phyloP scores from a whole-genome alignment of 1,140 invertebrate species.

The Drosophila sproati region DNA sequence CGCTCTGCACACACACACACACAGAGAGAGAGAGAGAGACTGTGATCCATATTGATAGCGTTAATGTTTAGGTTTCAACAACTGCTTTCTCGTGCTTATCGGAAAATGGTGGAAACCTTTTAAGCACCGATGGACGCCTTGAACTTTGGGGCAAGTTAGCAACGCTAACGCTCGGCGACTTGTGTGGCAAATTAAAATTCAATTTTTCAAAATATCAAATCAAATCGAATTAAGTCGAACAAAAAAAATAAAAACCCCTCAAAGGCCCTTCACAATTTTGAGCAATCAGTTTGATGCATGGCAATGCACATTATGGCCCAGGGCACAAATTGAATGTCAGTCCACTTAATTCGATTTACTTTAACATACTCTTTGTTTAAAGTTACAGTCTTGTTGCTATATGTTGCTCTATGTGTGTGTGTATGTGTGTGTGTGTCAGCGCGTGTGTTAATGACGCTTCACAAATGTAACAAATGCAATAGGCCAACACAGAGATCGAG shows the following conservation, averaged over 20 bases:
- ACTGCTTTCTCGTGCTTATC: constrained; percentile 69
- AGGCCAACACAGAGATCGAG: not conserved
- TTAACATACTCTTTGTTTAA: constrained; percentile 63
- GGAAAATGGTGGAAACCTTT: constrained; percentile 71
- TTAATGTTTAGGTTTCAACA: constrained; percentile 55
- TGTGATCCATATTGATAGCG: constrained; percentile 20
- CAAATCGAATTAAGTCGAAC: constrained; percentile 35
- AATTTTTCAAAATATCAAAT: constrained; percentile 76
- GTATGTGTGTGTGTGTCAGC: constrained; percentile 33
- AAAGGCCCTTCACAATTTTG: constrained; percentile 11
- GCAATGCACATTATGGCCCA: constrained; percentile 30
- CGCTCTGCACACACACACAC: constrained; percentile 14
- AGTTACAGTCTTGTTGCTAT: constrained; percentile 13
- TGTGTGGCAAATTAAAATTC: constrained; percentile 83
- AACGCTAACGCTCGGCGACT: constrained; percentile 36
- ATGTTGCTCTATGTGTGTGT: constrained; percentile 6
- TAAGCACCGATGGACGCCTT: constrained; percentile 38
- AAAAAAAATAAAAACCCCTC: not conserved
- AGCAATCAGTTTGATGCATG: constrained; percentile 23
- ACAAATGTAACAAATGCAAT: constrained; percentile 40
- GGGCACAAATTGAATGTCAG: constrained; percentile 65
- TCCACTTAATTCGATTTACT: constrained; percentile 76
- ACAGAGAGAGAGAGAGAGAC: constrained; percentile 14
- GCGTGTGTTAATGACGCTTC: constrained; percentile 60
- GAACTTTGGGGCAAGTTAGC: constrained; percentile 19